Conservation (phyloP, 1,140 invertebrate species). For the Trichogramma pretiosum region DNA sequence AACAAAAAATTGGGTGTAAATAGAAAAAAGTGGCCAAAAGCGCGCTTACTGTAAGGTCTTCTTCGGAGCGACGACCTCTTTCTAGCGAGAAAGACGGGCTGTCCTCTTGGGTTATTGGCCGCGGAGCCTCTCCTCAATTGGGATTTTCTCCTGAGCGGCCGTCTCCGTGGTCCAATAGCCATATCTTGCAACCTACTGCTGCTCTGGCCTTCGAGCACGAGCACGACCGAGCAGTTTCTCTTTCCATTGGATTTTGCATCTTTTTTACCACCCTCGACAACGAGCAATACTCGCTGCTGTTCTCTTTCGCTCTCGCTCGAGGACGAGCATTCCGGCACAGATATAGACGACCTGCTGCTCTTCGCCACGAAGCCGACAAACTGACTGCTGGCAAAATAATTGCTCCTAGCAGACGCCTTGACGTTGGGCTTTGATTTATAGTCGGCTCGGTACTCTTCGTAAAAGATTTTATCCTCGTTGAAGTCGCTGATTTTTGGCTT, state of each 20-base stretch:
- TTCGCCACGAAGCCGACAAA: slow-evolving; percentile 33
- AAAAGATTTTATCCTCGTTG: slow-evolving; percentile 42
- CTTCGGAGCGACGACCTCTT: slow-evolving; percentile 39
- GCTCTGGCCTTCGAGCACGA: slow-evolving; percentile 23
- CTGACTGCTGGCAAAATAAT: slow-evolving; percentile 40
- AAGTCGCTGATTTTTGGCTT: slow-evolving; percentile 41
- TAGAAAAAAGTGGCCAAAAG: neutral
- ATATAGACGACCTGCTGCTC: slow-evolving; percentile 30
- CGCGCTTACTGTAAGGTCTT: slow-evolving; percentile 36
- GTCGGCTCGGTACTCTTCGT: slow-evolving; percentile 25
- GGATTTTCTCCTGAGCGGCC: slow-evolving; percentile 37
- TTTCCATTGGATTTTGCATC: slow-evolving; percentile 11
- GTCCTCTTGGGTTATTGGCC: slow-evolving; percentile 23
- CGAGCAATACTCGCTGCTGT: slow-evolving; percentile 1
- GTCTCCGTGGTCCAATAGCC: slow-evolving; percentile 24
- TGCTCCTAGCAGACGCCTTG: slow-evolving; percentile 8
- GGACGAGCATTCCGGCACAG: slow-evolving; percentile 28
- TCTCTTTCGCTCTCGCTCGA: slow-evolving; percentile 20
- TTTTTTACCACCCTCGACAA: slow-evolving; percentile 1
- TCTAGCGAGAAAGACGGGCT: slow-evolving; percentile 40
- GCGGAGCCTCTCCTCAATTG: slow-evolving; percentile 27
- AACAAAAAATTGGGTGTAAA: neutral
- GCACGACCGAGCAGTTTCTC: slow-evolving; percentile 18
- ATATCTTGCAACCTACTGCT: neutral
- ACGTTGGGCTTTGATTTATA: slow-evolving; percentile 3